These are phyloP conservation scores for Urosaurus nigricauda DNA, from an alignment of 2,797 vertebrate species.

Conservation along the genomic window DNA sequence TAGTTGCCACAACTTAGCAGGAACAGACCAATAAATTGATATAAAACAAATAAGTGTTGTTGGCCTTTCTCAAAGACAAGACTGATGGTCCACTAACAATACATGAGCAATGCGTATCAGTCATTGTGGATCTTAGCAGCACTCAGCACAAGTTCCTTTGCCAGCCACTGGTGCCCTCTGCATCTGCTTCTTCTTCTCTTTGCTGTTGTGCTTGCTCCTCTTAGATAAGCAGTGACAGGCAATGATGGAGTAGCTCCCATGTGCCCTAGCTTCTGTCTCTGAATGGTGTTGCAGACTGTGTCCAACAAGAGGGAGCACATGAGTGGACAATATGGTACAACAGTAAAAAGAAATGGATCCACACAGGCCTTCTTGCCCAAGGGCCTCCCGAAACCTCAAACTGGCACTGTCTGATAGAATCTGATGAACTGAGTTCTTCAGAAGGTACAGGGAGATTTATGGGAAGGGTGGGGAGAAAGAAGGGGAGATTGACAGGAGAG, in stretches of 20 bases:
- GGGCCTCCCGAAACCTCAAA: neutral
- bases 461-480: neutral
- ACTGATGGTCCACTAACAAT: no score
- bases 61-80: no score
- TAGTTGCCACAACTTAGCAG: no score
- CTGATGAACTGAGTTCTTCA: neutral
- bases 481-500: neutral
- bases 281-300: neutral
- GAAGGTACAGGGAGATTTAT: neutral
- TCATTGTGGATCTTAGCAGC: neutral
- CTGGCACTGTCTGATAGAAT: neutral
- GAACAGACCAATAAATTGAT: no score
- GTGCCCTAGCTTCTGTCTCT: neutral
- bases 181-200: neutral
- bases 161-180: neutral
- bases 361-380: neutral
- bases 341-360: neutral
- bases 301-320: neutral
- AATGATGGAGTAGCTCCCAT: neutral
- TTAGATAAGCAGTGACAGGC: neutral
- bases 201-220: neutral
- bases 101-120: no score
- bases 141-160: no score
- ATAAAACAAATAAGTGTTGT: no score
- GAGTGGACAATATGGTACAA: no score